Conservation (phyloP, 2,797 vertebrate species). For the Miichthys miiuy region DNA sequence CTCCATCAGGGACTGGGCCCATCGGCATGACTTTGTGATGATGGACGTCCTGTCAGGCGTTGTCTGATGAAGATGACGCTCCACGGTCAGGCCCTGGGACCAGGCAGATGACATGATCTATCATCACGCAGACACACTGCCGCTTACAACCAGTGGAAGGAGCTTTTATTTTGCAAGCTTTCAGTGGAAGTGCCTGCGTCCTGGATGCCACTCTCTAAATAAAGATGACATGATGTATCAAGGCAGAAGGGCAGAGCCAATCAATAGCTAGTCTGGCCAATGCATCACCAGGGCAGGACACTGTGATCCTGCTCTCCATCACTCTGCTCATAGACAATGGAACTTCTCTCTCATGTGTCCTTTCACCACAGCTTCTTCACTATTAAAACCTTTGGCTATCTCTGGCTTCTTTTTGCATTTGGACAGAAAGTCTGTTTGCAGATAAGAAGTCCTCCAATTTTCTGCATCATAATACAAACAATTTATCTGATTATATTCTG, state of each 20-base stretch:
- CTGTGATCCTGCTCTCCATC: conserved; percentile 74
- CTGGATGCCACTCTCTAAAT: conserved; percentile 70
- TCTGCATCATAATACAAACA: neutral
- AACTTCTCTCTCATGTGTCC: conserved; percentile 26
- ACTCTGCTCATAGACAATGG: conserved; percentile 41
- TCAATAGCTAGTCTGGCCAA: conserved; percentile 79
- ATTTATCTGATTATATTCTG: neutral
- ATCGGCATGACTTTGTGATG: conserved; percentile 57
- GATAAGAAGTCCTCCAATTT: neutral
- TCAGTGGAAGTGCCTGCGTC: conserved; percentile 73
- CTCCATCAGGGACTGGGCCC: conserved; percentile 50
- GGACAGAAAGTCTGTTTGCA: neutral
- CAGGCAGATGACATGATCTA: conserved; percentile 72
- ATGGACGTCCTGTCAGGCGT: conserved; percentile 76
- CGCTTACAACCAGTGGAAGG: conserved; percentile 39
- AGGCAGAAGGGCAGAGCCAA: conserved; percentile 69
- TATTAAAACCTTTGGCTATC: conserved; percentile 12
- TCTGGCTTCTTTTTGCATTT: conserved; percentile 1
- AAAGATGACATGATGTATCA: conserved; percentile 82
- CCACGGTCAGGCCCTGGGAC: conserved; percentile 64
- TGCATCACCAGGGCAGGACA: conserved; percentile 74
- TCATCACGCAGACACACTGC: conserved; percentile 64
- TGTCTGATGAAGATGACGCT: conserved; percentile 80
- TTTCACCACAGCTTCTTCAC: neutral
- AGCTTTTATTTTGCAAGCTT: conserved; percentile 72